A percentile compares a stretch with the other conserved stretches of the same genome.
Evolutionary conservation across 2,113 vertebrate genomes (phyloP).

Genomic region (Protobothrops mucrosquamatus): DNA sequence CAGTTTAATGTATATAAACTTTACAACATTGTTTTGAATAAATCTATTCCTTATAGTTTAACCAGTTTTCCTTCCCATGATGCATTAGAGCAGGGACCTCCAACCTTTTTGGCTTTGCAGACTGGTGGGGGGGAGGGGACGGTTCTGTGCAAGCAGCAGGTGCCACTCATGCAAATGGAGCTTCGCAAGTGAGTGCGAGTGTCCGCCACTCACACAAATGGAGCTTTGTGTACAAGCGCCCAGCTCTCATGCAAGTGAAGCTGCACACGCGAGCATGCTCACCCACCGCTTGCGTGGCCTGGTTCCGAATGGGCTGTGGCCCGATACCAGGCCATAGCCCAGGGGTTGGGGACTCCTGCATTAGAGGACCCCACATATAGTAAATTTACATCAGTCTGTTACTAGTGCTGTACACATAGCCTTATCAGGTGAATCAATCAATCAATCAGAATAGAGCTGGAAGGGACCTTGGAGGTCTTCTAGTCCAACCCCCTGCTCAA

Average conservation of each 20-base stretch:
- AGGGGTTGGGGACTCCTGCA: not conserved
- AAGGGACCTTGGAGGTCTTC: no score
- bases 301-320: not conserved
- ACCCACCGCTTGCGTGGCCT: not conserved
- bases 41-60: not conserved
- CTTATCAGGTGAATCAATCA: not conserved
- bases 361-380: not conserved
- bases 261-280: not conserved
- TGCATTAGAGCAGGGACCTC: not conserved
- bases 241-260: not conserved
- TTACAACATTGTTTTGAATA: not conserved
- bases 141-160: not conserved
- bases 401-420: not conserved
- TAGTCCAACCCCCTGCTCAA: no score
- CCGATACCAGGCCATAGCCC: not conserved
- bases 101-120: not conserved
- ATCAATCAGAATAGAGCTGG: no score
- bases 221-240: not conserved
- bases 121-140: no score
- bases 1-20: not conserved
- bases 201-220: not conserved
- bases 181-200: not conserved
- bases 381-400: not conserved
- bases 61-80: not conserved
- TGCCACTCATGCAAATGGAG: fast-evolving